These are phyloP conservation scores for Premnoplex brunnescens DNA, from an alignment of 2,797 vertebrate genomes.

Conservation along the genomic window DNA sequence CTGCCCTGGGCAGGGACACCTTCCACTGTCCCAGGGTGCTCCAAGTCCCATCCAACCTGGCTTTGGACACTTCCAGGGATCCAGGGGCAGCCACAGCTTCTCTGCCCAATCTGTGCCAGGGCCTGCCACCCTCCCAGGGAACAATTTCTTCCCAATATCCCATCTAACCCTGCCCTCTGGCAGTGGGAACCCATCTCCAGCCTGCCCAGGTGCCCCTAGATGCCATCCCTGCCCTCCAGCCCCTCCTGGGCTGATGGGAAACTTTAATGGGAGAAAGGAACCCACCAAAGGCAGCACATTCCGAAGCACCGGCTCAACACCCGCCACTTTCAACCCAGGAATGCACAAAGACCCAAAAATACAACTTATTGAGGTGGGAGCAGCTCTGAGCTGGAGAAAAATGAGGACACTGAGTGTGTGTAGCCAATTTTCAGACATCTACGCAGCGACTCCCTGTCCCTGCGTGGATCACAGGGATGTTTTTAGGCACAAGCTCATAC, in stretches of 20 bases:
- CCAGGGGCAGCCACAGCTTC: not conserved
- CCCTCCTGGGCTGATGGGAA: not conserved
- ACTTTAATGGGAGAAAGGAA: rapidly evolving
- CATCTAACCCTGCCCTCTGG: not conserved
- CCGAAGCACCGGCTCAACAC: not conserved
- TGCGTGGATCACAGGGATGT: rapidly evolving
- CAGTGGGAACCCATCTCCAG: not conserved
- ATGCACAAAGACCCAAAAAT: not conserved
- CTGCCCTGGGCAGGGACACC: not conserved
- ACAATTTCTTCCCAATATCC: not conserved
- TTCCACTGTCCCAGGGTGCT: not conserved
- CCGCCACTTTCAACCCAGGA: not conserved
- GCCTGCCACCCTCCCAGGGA: not conserved
- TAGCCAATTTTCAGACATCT: not conserved
- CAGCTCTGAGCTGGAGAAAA: not conserved
- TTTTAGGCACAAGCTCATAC: rapidly evolving
- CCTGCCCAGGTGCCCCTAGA: not conserved
- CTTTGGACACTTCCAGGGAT: not conserved
- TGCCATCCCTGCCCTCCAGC: not conserved
- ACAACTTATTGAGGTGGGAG: not conserved
- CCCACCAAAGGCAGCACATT: rapidly evolving
- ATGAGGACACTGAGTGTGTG: not conserved
- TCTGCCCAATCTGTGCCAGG: not conserved
- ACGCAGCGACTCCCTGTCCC: not conserved
- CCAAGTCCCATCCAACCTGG: not conserved